These are phyloP conservation scores for Motacilla tschutschensis DNA, from an alignment of 2,113 vertebrate species.

Conservation along the genomic window DNA sequence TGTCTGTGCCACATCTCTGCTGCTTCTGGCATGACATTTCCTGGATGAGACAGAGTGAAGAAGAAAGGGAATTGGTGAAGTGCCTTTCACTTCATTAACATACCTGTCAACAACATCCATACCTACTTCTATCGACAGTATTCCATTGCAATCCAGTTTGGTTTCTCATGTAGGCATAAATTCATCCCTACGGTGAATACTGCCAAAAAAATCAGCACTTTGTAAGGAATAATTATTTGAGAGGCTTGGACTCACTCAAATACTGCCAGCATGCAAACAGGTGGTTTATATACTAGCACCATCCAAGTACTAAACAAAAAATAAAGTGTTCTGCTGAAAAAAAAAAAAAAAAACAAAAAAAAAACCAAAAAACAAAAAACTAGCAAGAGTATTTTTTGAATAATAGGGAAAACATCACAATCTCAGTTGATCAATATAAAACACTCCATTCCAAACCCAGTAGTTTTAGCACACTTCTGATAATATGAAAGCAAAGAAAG, in stretches of 20 bases:
- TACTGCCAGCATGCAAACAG: background rate
- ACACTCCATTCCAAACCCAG: background rate
- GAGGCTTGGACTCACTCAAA: background rate
- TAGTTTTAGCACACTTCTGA: background rate
- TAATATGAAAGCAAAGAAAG: background rate
- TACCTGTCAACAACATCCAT: background rate
- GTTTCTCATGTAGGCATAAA: background rate
- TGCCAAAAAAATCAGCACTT: background rate
- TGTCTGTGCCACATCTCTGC: background rate
- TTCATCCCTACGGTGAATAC: background rate
- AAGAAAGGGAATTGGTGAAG: background rate
- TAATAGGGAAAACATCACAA: background rate
- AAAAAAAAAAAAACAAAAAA: background rate
- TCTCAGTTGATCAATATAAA: background rate
- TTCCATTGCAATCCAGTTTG: background rate
- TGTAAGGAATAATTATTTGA: background rate
- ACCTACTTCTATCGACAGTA: background rate
- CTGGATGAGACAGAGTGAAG: background rate
- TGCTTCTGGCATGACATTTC: slow-evolving; percentile 8
- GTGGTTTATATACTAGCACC: background rate
- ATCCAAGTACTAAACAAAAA: background rate
- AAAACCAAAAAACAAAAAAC: background rate
- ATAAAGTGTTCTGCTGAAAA: background rate
- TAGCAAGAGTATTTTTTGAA: background rate
- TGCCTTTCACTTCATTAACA: slow-evolving; percentile 10